Base-by-base conservation (phyloP, 30 jellyfish, hydroid and myxozoan species). In the Aurelia aurita region DNA sequence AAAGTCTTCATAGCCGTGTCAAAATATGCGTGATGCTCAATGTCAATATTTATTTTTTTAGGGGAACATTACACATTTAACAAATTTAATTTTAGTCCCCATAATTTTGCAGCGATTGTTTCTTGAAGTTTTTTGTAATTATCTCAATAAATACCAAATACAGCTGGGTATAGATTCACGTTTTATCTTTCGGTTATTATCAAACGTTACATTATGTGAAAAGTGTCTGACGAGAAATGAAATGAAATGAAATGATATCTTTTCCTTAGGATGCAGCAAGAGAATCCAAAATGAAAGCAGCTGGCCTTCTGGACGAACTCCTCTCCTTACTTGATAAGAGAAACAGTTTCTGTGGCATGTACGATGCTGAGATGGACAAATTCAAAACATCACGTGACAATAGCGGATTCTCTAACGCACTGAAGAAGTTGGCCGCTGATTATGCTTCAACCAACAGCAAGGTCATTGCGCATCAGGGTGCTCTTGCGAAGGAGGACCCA, bases 211-310 rank as follows among this genome's bases (percentile, higher is more conserved):
- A n/a, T 34, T 7, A 34, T 10, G 46, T 34, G 46, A 34, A 0
- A 7, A 3, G 46, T 34, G 46, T 34, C 46, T 2, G 46, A 39
- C 15, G 51, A 39, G 9, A 35, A 39, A 7, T n/a, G 3, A n/a
- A n/a, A n/a, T n/a, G n/a, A n/a, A n/a, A n/a, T n/a, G n/a, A 31
- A 31, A 3, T 39, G 51, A 39, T 39, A 39, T 39, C 9, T 74
- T 51, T 39, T 23, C 34, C 35, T 35, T 66, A 90, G 97, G 97
- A 90, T 68, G 97, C 97, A 34, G 90, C 91, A 51, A 84, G 81
- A 16, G 97, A 90, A 70, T 84, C 97, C 34, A 89, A 89, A 31
- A 84, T 90, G 96, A 90, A 90, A 59, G 96, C 86, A 5, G 97
- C 97, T 2, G 91, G 97, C 70, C 93, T 90, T 25, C 89, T 90